Conservation (phyloP, 64 coral and sea anemone genomes). For the Pachyseris speciosa region DNA sequence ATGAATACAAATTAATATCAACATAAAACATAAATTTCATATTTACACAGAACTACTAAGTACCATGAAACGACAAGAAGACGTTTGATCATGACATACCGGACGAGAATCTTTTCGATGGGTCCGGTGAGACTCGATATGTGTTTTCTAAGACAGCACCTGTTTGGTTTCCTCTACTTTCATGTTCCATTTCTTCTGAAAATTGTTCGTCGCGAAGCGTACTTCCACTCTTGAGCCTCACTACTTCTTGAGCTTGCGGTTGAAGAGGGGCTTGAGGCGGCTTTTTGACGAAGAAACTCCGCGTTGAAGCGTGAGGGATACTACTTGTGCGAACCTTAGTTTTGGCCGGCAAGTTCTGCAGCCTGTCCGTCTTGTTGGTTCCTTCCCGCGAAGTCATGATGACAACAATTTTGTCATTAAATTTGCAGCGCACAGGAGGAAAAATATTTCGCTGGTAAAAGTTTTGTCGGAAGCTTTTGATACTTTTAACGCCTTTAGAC, state of each 20-base stretch:
- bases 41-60: background rate
- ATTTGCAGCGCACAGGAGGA: background rate
- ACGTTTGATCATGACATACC: background rate
- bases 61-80: background rate
- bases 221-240: conserved; percentile 24
- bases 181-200: background rate
- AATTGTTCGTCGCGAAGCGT: background rate
- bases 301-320: background rate
- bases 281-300: conserved; percentile 20
- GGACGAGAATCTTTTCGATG: conserved; percentile 3
- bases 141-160: background rate
- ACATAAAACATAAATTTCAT: background rate
- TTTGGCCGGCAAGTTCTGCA: background rate
- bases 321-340: background rate
- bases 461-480: background rate
- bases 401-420: background rate
- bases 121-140: conserved; percentile 7
- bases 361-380: background rate
- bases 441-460: background rate
- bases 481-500: background rate
- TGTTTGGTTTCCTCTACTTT: background rate
- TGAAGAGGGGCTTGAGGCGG: conserved; percentile 16
- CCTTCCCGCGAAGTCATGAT: background rate
- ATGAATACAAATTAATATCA: background rate
- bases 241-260: background rate